Conservation (phyloP, 2,797 vertebrate genomes). For the Cetoscarus ocellatus region DNA sequence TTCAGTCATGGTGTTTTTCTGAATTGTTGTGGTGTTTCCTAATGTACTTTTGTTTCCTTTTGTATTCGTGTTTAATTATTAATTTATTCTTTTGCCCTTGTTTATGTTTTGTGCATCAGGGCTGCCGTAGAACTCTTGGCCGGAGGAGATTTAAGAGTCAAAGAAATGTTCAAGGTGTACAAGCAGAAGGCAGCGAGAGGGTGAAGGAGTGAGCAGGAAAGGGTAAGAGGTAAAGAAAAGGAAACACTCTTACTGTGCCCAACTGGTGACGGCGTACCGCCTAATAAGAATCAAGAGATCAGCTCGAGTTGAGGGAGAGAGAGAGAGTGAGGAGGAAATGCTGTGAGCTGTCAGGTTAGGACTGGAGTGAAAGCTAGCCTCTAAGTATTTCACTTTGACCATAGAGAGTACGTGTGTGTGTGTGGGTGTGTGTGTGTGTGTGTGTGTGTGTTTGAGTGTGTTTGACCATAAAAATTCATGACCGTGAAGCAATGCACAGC, state of each 20-base stretch:
- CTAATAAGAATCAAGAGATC: constrained; percentile 68
- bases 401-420: constrained; percentile 28
- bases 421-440: constrained; percentile 3
- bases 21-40: too few species aligned
- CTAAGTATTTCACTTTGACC: constrained; percentile 64
- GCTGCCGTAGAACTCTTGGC: neutral
- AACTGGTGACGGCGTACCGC: constrained; percentile 51
- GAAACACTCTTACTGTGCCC: constrained; percentile 44
- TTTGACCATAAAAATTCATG: constrained; percentile 33
- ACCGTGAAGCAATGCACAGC: constrained; percentile 41
- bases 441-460: constrained; percentile 8
- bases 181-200: constrained; percentile 27
- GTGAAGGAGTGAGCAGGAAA: too few species aligned
- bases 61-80: too few species aligned
- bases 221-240: constrained; percentile 27
- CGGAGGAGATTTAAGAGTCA: neutral
- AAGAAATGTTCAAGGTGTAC: constrained; percentile 14
- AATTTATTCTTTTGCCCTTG: too few species aligned
- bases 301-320: constrained; percentile 29
- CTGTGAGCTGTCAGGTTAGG: constrained; percentile 63
- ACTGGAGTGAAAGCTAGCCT: constrained; percentile 54
- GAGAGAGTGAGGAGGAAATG: constrained; percentile 30
- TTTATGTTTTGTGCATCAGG: too few species aligned
- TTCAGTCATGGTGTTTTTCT: too few species aligned
- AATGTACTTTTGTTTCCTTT: too few species aligned